A percentile compares a stretch with the other conserved stretches of the same genome.
These are phyloP conservation scores for Saturnia pavonia DNA, from an alignment of 2,888 invertebrate species.

Conservation along the genomic window DNA sequence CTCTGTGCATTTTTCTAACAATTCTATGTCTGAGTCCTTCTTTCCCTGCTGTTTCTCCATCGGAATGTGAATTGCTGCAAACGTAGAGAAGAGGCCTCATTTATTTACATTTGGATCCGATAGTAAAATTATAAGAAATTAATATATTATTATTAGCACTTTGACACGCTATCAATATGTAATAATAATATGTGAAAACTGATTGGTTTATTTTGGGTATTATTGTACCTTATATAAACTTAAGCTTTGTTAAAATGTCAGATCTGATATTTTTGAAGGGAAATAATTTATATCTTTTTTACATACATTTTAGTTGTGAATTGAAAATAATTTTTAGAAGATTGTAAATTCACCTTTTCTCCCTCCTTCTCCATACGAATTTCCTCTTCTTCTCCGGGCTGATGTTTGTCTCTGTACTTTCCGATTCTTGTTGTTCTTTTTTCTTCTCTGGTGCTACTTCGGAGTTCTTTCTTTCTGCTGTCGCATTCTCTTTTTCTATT, in stretches of 20 bases:
- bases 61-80: constrained; percentile 58
- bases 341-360: constrained; percentile 57
- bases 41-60: constrained; percentile 62
- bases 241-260: no score
- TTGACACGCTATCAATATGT: no score
- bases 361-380: constrained; percentile 70
- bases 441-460: constrained; percentile 59
- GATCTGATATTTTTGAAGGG: no score
- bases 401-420: constrained; percentile 74
- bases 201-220: no score
- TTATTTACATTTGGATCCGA: neutral
- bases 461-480: constrained; percentile 53
- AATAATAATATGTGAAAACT: no score
- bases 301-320: neutral
- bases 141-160: no score
- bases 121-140: neutral
- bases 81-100: neutral
- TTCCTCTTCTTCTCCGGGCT: constrained; percentile 73
- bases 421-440: constrained; percentile 61
- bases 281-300: no score
- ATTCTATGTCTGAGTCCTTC: constrained; percentile 73
- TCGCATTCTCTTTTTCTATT: constrained; percentile 62
- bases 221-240: no score
- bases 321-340: constrained; percentile 15
- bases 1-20: constrained; percentile 75